A percentile compares a stretch with the other conserved stretches of the same genome.
Evolutionary conservation across 2,113 vertebrate species (phyloP).

Genomic region (Copsychus sechellarum): DNA sequence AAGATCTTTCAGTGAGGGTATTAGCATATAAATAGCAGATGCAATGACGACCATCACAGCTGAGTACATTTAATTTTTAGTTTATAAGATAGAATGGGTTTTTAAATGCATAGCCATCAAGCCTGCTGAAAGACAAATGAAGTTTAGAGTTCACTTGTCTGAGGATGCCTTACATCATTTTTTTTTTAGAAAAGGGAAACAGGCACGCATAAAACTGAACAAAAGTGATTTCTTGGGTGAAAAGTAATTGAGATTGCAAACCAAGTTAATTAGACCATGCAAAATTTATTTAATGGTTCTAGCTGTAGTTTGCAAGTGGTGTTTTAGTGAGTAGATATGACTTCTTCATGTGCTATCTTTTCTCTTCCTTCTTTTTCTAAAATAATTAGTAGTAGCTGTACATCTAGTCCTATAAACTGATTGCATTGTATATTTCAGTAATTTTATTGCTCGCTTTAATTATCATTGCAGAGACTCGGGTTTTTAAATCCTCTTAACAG

Average conservation of each 20-base stretch:
- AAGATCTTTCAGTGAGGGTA: slow-evolving; percentile 92
- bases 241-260: slow-evolving; percentile 82
- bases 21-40: slow-evolving; percentile 99
- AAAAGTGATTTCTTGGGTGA: slow-evolving; percentile 75
- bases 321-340: not conserved
- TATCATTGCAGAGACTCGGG: slow-evolving; percentile 35
- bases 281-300: slow-evolving; percentile 78
- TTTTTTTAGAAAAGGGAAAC: slow-evolving; percentile 80
- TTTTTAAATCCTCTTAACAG: slow-evolving; percentile 70
- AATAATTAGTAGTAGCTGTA: slow-evolving; percentile 43
- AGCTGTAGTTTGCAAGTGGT: slow-evolving; percentile 53
- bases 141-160: slow-evolving; percentile 92
- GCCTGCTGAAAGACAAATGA: slow-evolving; percentile 96
- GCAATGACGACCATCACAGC: slow-evolving; percentile 95
- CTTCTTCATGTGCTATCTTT: not conserved
- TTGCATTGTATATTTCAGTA: slow-evolving; percentile 54
- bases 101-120: slow-evolving; percentile 97
- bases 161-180: slow-evolving; percentile 85
- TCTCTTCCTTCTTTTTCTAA: slow-evolving; percentile 3
- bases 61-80: slow-evolving; percentile 99
- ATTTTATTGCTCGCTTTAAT: slow-evolving; percentile 70
- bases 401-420: slow-evolving; percentile 14
- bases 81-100: slow-evolving; percentile 99
- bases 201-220: slow-evolving; percentile 78
- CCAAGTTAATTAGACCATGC: slow-evolving; percentile 81